phyloP scores from a whole-genome alignment of 2,888 invertebrate species.

The Stegana nigrithorax region DNA sequence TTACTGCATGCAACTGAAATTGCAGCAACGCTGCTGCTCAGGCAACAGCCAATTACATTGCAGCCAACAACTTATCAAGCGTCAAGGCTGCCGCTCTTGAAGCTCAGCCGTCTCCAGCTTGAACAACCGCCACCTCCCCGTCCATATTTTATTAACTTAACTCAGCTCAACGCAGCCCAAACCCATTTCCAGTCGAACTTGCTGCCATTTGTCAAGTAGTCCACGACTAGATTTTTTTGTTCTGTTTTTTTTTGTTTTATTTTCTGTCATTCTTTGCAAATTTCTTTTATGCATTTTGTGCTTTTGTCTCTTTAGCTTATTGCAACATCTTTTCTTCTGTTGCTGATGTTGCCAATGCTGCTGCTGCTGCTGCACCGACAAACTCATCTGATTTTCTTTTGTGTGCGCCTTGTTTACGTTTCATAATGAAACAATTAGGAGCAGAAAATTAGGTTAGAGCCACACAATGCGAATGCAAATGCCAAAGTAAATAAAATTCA shows the following conservation, averaged over 20 bases:
- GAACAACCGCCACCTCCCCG: no score
- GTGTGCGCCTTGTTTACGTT: conserved; percentile 37
- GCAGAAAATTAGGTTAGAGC: conserved; percentile 61
- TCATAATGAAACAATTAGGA: conserved; percentile 63
- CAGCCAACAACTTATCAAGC: conserved; percentile 4
- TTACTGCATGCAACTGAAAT: conserved; percentile 33
- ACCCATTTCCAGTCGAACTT: background rate
- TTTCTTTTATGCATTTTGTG: background rate
- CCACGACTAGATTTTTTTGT: conserved; percentile 6
- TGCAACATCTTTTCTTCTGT: conserved; percentile 13
- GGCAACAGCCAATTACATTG: conserved; percentile 40
- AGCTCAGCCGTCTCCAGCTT: no score
- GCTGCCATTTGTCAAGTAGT: conserved; percentile 7
- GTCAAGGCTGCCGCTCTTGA: no score
- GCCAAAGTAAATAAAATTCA: conserved; percentile 47
- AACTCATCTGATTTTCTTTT: conserved; percentile 39
- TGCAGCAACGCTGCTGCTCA: conserved; percentile 41
- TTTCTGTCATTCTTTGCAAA: background rate
- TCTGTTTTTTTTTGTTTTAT: background rate
- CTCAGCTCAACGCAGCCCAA: no score
- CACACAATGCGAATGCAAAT: conserved; percentile 54
- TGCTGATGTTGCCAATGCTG: background rate
- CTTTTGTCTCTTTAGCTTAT: background rate
- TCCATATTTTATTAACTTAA: no score
- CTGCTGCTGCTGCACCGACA: conserved; percentile 19